A percentile compares a stretch with the other conserved stretches of the same genome.
phyloP scores from a whole-genome alignment of 2,113 vertebrate species.

The Zapornia atra region DNA sequence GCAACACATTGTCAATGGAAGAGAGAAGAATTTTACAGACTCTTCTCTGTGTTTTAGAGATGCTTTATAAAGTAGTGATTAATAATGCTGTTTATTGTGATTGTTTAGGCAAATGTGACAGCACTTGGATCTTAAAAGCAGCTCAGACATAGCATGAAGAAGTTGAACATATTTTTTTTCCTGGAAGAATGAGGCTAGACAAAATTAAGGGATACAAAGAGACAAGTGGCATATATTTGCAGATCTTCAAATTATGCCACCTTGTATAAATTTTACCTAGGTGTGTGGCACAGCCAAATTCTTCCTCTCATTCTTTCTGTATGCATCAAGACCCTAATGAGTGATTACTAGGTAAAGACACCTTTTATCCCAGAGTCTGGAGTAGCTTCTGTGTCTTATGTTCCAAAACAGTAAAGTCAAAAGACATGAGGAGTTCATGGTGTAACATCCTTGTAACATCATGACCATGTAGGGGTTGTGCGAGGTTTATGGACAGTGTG shows the following conservation, averaged over 20 bases:
- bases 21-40: neutral
- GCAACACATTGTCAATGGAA: neutral
- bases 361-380: neutral
- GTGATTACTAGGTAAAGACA: neutral
- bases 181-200: neutral
- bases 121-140: neutral
- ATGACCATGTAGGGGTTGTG: neutral
- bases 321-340: neutral
- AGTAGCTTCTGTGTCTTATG: neutral
- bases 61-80: neutral
- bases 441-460: neutral
- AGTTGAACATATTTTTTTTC: neutral
- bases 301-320: neutral
- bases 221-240: neutral
- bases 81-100: neutral
- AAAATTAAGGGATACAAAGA: neutral
- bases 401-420: neutral
- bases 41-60: neutral
- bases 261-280: neutral
- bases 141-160: neutral
- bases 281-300: neutral
- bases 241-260: neutral
- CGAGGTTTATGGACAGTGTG: neutral
- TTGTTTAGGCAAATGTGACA: constrained; percentile 14
- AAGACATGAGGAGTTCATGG: neutral